Conservation (phyloP, 1,140 invertebrate species). For the Pseudomyrmex sp. region DNA sequence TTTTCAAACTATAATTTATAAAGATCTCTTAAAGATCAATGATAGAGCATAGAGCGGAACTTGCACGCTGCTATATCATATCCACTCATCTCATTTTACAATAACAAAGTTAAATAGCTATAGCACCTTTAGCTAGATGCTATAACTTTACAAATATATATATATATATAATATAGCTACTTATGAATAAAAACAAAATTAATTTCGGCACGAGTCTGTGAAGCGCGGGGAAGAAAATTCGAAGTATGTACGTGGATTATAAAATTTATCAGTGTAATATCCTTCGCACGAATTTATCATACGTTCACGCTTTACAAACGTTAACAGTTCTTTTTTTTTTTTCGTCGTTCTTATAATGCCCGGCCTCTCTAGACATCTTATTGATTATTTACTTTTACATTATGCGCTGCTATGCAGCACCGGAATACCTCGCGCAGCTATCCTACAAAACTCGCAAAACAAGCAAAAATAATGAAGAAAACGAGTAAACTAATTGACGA, state of each 20-base stretch:
- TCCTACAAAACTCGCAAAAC: constrained; percentile 60
- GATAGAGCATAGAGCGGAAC: background rate
- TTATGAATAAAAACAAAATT: constrained; percentile 22
- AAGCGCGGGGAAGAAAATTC: constrained; percentile 49
- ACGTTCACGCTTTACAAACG: constrained; percentile 55
- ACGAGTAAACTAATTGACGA: constrained; percentile 56
- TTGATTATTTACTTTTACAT: constrained; percentile 78
- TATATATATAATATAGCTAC: background rate
- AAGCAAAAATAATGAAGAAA: constrained; percentile 58
- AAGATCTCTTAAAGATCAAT: constrained; percentile 25
- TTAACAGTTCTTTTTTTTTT: constrained; percentile 33
- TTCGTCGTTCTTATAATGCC: constrained; percentile 74
- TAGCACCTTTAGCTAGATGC: constrained; percentile 50
- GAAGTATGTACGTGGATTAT: constrained; percentile 53
- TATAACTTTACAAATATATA: constrained; percentile 53
- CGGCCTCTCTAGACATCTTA: constrained; percentile 77
- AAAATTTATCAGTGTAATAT: constrained; percentile 56
- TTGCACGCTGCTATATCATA: constrained; percentile 25
- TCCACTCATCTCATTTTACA: constrained; percentile 40
- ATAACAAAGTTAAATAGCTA: constrained; percentile 33
- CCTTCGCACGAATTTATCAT: constrained; percentile 40
- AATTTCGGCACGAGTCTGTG: constrained; percentile 33
- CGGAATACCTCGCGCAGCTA: constrained; percentile 78
- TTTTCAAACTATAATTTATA: constrained; percentile 25
- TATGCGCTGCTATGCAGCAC: constrained; percentile 77